Evolutionary conservation across 2,113 vertebrate species (phyloP).

Genomic region (Podocnemis expansa): DNA sequence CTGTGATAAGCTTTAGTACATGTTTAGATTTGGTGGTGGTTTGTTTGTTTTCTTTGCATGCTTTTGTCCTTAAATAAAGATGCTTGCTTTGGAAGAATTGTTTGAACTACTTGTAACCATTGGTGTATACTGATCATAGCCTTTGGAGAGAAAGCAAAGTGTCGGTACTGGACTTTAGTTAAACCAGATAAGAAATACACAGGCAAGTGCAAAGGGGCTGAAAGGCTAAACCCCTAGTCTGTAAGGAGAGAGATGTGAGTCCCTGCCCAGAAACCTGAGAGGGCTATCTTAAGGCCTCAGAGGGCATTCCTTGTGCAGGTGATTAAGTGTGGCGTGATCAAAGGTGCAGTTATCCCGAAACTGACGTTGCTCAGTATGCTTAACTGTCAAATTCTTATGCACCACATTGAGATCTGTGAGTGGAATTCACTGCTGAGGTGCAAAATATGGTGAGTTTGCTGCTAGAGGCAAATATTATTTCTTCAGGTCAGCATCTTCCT

Average conservation of each 20-base stretch:
- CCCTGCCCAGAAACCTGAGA: background rate
- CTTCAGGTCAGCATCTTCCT: too few relatives aligned
- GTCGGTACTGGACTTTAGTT: background rate
- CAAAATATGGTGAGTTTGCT: too few relatives aligned
- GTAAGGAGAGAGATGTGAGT: background rate
- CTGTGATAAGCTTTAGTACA: background rate
- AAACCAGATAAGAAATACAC: background rate
- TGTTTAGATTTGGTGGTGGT: background rate
- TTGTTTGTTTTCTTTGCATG: background rate
- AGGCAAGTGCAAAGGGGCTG: background rate
- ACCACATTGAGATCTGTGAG: too few relatives aligned
- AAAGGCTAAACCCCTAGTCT: background rate
- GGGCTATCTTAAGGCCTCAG: background rate
- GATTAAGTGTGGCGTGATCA: background rate
- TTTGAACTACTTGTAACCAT: background rate
- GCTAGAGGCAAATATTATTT: too few relatives aligned
- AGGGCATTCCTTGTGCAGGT: background rate
- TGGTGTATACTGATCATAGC: background rate
- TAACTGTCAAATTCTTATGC: background rate
- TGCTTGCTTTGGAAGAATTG: background rate
- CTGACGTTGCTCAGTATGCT: background rate
- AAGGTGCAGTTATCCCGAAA: background rate
- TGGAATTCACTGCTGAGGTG: too few relatives aligned
- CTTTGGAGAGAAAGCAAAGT: background rate
- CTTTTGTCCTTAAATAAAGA: background rate